Percentiles rank a stretch among this genome's conserved stretches.
phyloP scores from a whole-genome alignment of 2,888 invertebrate genomes.

The Hemicrepidius hirtus region DNA sequence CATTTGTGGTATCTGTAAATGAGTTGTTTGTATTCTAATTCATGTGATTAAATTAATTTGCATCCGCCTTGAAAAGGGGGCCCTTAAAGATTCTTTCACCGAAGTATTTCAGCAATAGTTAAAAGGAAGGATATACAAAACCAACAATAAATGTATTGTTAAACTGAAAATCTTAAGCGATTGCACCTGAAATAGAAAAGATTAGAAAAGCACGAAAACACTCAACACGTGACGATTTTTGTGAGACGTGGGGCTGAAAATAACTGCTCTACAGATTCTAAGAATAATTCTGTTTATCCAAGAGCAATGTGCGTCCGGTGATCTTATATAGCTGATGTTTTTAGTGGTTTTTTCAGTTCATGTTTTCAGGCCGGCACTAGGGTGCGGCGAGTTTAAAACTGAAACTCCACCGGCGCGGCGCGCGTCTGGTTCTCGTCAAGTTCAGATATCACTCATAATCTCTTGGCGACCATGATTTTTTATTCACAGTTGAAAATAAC shows the following conservation, averaged over 20 bases:
- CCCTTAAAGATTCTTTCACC: too few relatives aligned
- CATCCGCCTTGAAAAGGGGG: neutral
- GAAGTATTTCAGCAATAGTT: too few relatives aligned
- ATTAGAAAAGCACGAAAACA: conserved; percentile 34
- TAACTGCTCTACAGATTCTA: conserved; percentile 53
- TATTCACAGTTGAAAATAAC: conserved; percentile 26
- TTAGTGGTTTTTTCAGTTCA: conserved; percentile 25
- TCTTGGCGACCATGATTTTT: conserved; percentile 12
- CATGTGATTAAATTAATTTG: conserved; percentile 1
- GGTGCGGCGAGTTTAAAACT: conserved; percentile 32
- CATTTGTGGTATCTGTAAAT: too few relatives aligned
- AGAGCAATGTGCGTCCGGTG: conserved; percentile 56
- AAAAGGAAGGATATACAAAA: too few relatives aligned
- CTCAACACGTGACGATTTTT: conserved; percentile 42
- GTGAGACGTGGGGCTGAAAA: conserved; percentile 50
- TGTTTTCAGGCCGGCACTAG: conserved; percentile 25
- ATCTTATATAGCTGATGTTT: conserved; percentile 39
- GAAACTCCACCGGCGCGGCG: conserved; percentile 22
- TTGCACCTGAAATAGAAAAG: conserved; percentile 14
- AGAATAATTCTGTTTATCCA: conserved; percentile 58
- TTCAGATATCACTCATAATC: conserved; percentile 30
- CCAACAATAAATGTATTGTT: too few relatives aligned
- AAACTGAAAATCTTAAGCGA: neutral
- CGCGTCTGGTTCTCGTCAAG: conserved; percentile 27
- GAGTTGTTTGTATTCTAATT: conserved; percentile 11